Percentiles rank a stretch among this genome's conserved stretches.
These are phyloP conservation scores for Bos javanicus DNA, from an alignment of 2,113 vertebrate genomes.

Conservation along the genomic window DNA sequence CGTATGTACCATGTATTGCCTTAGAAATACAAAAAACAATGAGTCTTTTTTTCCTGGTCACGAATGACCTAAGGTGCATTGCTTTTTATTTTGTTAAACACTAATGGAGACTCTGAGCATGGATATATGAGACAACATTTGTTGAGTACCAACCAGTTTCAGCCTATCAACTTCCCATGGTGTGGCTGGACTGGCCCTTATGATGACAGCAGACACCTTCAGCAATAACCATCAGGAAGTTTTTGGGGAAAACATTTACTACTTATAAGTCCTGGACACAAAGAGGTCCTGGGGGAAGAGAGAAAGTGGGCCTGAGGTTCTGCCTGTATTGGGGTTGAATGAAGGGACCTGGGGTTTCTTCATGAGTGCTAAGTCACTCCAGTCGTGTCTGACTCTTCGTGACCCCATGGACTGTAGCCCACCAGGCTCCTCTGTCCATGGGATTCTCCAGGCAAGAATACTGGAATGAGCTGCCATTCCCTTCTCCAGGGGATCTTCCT, in stretches of 20 bases:
- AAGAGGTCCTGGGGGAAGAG: not conserved
- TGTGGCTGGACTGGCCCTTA: not conserved
- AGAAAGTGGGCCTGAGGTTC: not conserved
- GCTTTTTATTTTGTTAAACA: not conserved
- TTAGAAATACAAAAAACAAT: not conserved
- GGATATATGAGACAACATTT: not conserved
- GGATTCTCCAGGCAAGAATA: not conserved
- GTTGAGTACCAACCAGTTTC: not conserved
- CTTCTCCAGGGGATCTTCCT: not conserved
- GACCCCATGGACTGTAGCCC: not conserved
- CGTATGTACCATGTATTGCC: not conserved
- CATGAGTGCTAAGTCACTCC: not conserved
- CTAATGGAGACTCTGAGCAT: not conserved
- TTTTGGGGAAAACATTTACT: not conserved
- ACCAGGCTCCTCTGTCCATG: not conserved
- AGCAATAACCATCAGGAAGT: not conserved
- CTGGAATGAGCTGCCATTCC: not conserved
- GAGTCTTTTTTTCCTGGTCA: not conserved
- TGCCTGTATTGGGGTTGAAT: not conserved
- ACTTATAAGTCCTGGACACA: not conserved
- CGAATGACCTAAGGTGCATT: not conserved
- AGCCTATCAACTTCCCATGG: not conserved
- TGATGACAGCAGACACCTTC: not conserved
- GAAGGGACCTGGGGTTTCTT: no score
- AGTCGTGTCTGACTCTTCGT: rapidly evolving